Conservation (phyloP, 2,797 vertebrate species). For the Gymnodraco acuticeps region DNA sequence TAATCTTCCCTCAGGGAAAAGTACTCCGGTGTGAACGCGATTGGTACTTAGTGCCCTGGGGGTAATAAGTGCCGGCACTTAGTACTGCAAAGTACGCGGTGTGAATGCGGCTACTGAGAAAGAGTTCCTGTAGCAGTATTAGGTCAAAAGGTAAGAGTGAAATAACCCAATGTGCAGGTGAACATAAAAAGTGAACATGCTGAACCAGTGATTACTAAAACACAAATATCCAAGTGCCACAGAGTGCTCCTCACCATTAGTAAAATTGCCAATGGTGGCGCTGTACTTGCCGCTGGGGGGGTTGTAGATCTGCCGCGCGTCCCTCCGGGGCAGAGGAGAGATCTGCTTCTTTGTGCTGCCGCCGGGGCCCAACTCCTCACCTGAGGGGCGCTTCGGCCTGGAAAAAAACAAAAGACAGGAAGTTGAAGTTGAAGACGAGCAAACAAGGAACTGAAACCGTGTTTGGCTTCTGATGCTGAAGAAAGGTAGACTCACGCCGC, state of each 20-base stretch:
- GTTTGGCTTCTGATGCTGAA: not conserved
- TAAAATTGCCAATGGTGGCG: constrained; percentile 93
- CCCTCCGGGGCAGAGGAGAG: constrained; percentile 90
- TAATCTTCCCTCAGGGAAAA: no score
- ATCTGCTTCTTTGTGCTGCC: constrained; percentile 90
- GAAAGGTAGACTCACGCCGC: constrained; percentile 85
- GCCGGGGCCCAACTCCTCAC: constrained; percentile 89
- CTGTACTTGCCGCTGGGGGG: constrained; percentile 99
- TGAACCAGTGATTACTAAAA: not conserved
- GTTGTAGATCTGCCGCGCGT: constrained; percentile 97
- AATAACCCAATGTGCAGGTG: not conserved
- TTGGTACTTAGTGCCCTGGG: no score
- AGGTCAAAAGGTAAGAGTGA: not conserved
- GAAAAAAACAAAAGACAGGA: not conserved
- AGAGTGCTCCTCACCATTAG: constrained; percentile 87
- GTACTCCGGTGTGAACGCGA: no score
- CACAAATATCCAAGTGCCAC: not conserved
- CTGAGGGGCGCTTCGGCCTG: constrained; percentile 87
- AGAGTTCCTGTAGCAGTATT: not conserved
- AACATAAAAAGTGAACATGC: not conserved
- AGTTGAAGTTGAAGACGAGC: constrained; percentile 7
- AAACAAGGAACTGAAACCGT: not conserved
- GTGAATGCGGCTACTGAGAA: not conserved
- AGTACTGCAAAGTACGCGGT: no score
- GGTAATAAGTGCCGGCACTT: no score